Evolutionary conservation across 2,797 vertebrate genomes (phyloP), one percentile per base, ranked within the genome.

Genomic region (Diglossa cyanea): DNA sequence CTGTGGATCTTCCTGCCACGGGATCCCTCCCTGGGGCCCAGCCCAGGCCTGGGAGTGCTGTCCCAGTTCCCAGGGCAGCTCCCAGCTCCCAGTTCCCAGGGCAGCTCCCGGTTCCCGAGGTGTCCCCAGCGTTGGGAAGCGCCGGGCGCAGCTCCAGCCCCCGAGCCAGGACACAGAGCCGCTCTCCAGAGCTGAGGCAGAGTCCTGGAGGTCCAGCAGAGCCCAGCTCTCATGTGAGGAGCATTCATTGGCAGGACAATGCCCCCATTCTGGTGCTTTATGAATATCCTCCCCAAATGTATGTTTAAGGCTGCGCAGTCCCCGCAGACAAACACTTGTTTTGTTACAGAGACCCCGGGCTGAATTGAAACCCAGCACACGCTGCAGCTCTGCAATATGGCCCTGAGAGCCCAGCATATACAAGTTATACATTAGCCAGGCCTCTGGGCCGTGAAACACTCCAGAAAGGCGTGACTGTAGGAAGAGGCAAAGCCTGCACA

Each of bases 201-300:
- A 81, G 70, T 2, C 30, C 91, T 62, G 90, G 88, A 93, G 92
- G 90, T 91, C 80, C 88, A 8, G 25, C 85, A 18, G 2, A 6
- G 30, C 55, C 2, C 84, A 19, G 94, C 44, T 0, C 62, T 47
- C 57, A 0, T 96, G 88, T 93, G 86, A 93, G 84, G 44, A 37
- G 25, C 95, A 96, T 94, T 97, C 90, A 96, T 17, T 0, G 1
- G 31, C 86, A 10, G 25, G 2, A 97, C 95, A 97, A 95, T 47
- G 13, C 3, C 2, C 3, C 88, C 3, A 82, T 95, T 96, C 40
- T 95, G 94, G 7, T 0, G 20, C 90, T 31, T 39, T 7, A 25
- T 60, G 83, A 95, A 84, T 55, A 42, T 60, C 93, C 93, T 95
- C 90, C 96, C 95, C 90, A 97, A 97, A 95, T 95, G 87, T 95